Evolutionary conservation across 35 echinoderm and acorn worm species (phyloP).

Genomic region (Ophiothrix spiculata): DNA sequence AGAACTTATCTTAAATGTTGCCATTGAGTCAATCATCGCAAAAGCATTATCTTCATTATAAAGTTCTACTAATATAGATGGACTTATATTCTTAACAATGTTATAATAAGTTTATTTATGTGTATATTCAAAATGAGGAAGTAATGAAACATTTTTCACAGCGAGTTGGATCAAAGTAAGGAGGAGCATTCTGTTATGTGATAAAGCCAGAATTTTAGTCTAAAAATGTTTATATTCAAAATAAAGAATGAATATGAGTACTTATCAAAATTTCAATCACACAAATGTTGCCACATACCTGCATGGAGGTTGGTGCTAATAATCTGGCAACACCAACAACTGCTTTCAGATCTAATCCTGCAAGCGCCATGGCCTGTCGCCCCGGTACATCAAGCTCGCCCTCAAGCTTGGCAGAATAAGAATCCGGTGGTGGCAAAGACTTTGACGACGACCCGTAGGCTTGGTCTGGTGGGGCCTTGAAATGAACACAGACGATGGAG

Average conservation of each 20-base stretch:
- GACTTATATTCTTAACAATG: no score
- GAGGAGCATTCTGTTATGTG: background rate
- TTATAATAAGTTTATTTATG: no score
- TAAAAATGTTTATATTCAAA: background rate
- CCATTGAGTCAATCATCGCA: no score
- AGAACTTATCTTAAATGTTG: no score
- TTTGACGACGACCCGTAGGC: background rate
- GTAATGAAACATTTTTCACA: background rate
- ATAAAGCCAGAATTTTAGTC: background rate
- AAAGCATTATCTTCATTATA: no score
- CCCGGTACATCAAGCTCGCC: constrained; percentile 80
- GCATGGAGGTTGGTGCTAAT: constrained; percentile 40
- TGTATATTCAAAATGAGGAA: background rate
- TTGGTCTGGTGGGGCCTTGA: constrained; percentile 33
- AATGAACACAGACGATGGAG: constrained; percentile 57
- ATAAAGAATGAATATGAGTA: background rate
- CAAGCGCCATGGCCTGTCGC: constrained; percentile 40
- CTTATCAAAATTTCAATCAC: background rate
- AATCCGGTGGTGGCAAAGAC: constrained; percentile 41
- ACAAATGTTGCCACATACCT: constrained; percentile 25
- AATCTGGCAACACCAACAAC: constrained; percentile 54
- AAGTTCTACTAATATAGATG: no score
- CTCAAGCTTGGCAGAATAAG: constrained; percentile 49
- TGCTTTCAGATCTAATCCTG: constrained; percentile 41
- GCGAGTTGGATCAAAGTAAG: background rate